A percentile compares a stretch with the other conserved stretches of the same genome.
phyloP scores from a whole-genome alignment of 2,888 invertebrate genomes.

The Hyles lineata region DNA sequence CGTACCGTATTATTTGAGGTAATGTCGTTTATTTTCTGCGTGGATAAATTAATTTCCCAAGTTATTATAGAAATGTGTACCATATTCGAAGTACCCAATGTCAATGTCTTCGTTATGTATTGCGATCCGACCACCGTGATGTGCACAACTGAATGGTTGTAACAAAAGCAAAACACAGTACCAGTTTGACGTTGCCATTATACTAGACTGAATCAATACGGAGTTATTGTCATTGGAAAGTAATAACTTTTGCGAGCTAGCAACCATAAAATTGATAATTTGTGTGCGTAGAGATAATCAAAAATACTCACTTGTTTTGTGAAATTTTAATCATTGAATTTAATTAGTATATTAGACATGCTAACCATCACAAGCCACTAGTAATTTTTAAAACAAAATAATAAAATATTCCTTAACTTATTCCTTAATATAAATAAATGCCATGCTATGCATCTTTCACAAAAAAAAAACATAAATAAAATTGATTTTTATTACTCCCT shows the following conservation, averaged over 20 bases:
- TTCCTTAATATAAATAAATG: too few relatives aligned
- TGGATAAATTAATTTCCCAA: too few relatives aligned
- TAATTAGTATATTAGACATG: not conserved
- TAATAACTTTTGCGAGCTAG: not conserved
- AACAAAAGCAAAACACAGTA: conserved; percentile 26
- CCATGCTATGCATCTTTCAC: too few relatives aligned
- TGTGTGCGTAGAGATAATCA: not conserved
- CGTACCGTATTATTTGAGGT: too few relatives aligned
- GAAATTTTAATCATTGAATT: not conserved
- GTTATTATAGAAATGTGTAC: conserved; percentile 39
- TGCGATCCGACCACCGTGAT: not conserved
- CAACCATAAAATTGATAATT: not conserved
- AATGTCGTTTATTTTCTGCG: too few relatives aligned
- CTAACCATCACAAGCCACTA: too few relatives aligned
- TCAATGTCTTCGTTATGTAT: not conserved
- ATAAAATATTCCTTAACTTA: too few relatives aligned
- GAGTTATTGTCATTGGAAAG: conserved; percentile 2
- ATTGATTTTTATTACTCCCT: too few relatives aligned
- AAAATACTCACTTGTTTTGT: not conserved
- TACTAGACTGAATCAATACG: conserved; percentile 5
- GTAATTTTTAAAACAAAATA: too few relatives aligned
- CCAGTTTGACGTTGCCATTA: conserved; percentile 7
- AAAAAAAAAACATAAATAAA: too few relatives aligned
- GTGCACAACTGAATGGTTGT: not conserved
- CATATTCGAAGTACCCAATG: conserved; percentile 46